Evolutionary conservation across 2,888 invertebrate genomes (phyloP).

Genomic region (Eudasyphora cyanicolor): DNA sequence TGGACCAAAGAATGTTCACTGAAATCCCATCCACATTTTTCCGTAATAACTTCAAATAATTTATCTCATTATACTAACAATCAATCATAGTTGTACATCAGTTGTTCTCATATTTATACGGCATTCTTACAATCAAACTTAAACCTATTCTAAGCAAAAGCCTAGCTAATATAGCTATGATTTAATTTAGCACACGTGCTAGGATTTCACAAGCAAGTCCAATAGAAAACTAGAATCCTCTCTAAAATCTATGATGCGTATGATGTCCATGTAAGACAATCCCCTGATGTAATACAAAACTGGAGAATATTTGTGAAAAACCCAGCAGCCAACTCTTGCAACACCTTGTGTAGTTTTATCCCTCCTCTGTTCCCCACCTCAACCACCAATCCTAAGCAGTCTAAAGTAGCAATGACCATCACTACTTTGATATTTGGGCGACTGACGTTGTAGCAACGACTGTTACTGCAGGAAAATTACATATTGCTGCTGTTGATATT

Average conservation of each 20-base stretch:
- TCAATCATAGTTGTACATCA: too few species aligned
- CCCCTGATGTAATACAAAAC: slow-evolving; percentile 7
- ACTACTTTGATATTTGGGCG: neutral
- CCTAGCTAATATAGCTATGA: too few species aligned
- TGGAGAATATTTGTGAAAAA: neutral
- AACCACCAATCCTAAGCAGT: neutral
- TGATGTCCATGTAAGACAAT: slow-evolving; percentile 8
- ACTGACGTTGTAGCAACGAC: neutral
- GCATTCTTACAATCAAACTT: too few species aligned
- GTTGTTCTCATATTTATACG: too few species aligned
- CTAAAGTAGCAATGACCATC: neutral
- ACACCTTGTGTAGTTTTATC: neutral
- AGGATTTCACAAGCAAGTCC: slow-evolving; percentile 15
- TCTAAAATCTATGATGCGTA: slow-evolving; percentile 1
- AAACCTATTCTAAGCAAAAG: too few species aligned
- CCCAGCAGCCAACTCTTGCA: neutral
- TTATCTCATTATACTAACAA: too few species aligned
- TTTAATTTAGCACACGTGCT: slow-evolving; percentile 20
- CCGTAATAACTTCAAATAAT: too few species aligned
- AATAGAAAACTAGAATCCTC: neutral
- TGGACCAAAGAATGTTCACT: too few species aligned
- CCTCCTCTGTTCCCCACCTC: neutral
- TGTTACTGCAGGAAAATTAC: slow-evolving; percentile 19
- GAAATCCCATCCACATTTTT: too few species aligned
- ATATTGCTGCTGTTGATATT: slow-evolving; percentile 35